Conservation (phyloP, 2,888 invertebrate genomes). For the Syrphus vitripennis region DNA sequence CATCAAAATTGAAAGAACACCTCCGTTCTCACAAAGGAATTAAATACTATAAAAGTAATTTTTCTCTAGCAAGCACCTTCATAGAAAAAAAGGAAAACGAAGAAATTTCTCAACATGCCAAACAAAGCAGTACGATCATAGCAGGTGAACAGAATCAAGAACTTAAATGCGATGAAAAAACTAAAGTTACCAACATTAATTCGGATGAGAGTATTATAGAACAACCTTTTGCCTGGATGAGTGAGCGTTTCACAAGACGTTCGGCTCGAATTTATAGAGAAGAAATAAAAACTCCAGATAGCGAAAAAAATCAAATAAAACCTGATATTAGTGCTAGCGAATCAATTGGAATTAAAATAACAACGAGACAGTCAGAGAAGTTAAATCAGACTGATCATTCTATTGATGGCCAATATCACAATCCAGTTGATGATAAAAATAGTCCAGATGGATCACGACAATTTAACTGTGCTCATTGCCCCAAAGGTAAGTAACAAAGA, state of each 20-base stretch:
- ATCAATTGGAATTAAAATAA: neutral
- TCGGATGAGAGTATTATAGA: neutral
- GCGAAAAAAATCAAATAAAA: neutral
- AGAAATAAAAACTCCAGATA: neutral
- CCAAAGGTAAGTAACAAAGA: neutral
- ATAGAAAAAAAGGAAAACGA: neutral
- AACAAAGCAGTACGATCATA: neutral
- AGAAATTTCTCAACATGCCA: neutral
- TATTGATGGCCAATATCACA: neutral
- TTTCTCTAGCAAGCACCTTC: neutral
- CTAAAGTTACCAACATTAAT: neutral
- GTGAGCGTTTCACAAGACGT: conserved; percentile 1
- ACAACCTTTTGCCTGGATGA: neutral
- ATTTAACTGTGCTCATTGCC: conserved; percentile 11
- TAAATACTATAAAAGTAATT: neutral
- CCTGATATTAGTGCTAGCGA: neutral
- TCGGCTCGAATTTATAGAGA: conserved; percentile 1
- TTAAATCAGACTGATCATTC: neutral
- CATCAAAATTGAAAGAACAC: conserved; percentile 5
- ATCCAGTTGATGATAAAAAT: neutral
- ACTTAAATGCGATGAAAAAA: neutral
- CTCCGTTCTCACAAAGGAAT: neutral
- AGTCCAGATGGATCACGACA: neutral
- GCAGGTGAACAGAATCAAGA: neutral
- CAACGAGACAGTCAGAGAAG: neutral